Evolutionary conservation across 2,888 invertebrate genomes (phyloP), one percentile per base, ranked within the genome.

Genomic region (Perizoma flavofasciatum): DNA sequence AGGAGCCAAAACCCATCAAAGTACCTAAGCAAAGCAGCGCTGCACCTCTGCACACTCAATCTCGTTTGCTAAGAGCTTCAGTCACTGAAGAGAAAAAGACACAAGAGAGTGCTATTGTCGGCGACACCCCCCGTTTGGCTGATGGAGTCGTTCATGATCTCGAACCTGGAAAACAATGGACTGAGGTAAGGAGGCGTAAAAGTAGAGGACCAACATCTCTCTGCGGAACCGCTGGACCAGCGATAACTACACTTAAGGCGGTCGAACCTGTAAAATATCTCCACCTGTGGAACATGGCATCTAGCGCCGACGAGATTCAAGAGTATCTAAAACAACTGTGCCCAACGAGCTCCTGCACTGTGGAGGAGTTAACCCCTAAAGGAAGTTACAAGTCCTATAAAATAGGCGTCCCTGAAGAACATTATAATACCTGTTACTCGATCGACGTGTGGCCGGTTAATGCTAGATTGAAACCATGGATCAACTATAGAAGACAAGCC

Each of bases 271-370:
- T 65, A 0, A 69, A 65, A 45, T 61, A 56, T 39, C 22, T 71
- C 0, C 70, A 70, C 10, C 40, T 71, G 0, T 72, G 70, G 69
- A 72, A 71, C 11, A 71, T 73, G 72, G 66, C 44, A 6, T 73
- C 71, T 0, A 37, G 37, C 5, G 51, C 53, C 3, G 60, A 63
- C 4, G 70, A 70, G 0, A 32, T 69, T 2, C 49, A 40, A 0
- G 33, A 58, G 0, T 70, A 73, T 39, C 47, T 72, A 0, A 41
- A 39, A 0, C 39, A 65, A 0, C 41, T 69, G 0, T 71, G 68
- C 40, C 55, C 66, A 5, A 22, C 11, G 0, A 62, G 43, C 1
- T 39, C 61, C 0, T 70, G 66, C 33, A 67, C 61, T 0, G 66
- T 73, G 0, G 62, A 67, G 6, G 68, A 68, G 40, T 45, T 72